A percentile compares a stretch with the other conserved stretches of the same genome.
These are phyloP conservation scores for Chanos chanos DNA, from an alignment of 2,797 vertebrate genomes.

Conservation along the genomic window DNA sequence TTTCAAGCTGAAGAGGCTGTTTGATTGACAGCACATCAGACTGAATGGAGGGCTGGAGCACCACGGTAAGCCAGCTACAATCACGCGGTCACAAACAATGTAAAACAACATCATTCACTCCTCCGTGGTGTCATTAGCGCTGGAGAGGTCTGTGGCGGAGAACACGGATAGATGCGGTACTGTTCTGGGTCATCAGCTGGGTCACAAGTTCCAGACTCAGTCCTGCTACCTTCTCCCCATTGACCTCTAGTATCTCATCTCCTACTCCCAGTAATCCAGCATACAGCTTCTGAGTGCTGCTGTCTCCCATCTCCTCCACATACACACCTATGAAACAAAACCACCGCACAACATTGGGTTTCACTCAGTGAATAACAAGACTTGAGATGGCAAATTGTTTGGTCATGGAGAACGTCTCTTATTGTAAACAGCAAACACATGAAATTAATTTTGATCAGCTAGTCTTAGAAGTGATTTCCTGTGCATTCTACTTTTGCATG, in stretches of 20 bases:
- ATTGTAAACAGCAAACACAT: too few relatives aligned
- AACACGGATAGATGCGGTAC: slow-evolving; percentile 70
- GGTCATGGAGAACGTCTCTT: background rate
- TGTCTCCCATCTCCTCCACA: slow-evolving; percentile 80
- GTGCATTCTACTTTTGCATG: too few relatives aligned
- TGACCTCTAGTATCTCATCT: slow-evolving; percentile 87
- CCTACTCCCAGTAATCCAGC: slow-evolving; percentile 79
- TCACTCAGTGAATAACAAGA: background rate
- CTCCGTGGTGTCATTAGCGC: slow-evolving; percentile 58
- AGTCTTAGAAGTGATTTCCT: too few relatives aligned
- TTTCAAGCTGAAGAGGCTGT: too few relatives aligned
- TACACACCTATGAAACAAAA: slow-evolving; percentile 72
- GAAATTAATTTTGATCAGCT: too few relatives aligned
- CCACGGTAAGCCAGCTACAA: too few relatives aligned
- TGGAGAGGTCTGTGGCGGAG: slow-evolving; percentile 63
- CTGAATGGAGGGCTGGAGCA: too few relatives aligned
- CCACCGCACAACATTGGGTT: background rate
- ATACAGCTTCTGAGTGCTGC: slow-evolving; percentile 78
- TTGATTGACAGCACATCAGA: too few relatives aligned
- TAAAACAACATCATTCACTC: too few relatives aligned
- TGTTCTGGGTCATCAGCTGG: slow-evolving; percentile 61
- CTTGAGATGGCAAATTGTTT: background rate
- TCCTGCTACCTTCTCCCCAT: slow-evolving; percentile 75
- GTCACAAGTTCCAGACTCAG: slow-evolving; percentile 74
- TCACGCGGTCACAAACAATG: too few relatives aligned